Evolutionary conservation across 2,888 invertebrate species (phyloP), one percentile per base, ranked within the genome.

Genomic region (Chymomyza caudatula): DNA sequence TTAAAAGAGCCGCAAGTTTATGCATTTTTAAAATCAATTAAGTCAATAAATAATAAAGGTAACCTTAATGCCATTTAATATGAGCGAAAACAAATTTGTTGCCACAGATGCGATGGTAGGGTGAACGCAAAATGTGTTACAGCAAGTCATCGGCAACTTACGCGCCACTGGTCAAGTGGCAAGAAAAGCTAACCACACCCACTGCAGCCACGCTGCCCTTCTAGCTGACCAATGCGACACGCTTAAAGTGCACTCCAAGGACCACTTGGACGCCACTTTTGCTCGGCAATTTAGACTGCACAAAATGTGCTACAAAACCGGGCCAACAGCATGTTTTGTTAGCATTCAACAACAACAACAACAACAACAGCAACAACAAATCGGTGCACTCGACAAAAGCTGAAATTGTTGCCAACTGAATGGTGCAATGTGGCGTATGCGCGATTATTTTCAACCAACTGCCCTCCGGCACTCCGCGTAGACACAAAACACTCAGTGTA

Each of bases 1-100:
- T 86, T 79, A 82, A 67, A 58, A 63, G 51, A 63, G 71, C 64
- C 69, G 70, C 71, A 66, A 69, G 71, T 78, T 77, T 76, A 78
- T 88, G 86, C 88, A 88, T 88, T 88, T 88, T 88, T 88, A 88
- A 88, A 88, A 88, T 88, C 88, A 88, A 88, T 88, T 88, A 89
- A 88, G 87, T 87, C 84, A 86, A 82, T 87, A 85, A 82, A 86
- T 77, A 77, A 85, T 80, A 86, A 77, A 72, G 77, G 72, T 73
- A 77, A 67, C 67, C 74, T 82, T 80, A 88, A 86, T 87, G 78
- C 83, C 80, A 82, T 88, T 88, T 78, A 85, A 83, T 81, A 82
- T 78, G 78, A 67, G 66, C 67, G 63, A 68, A 67, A 71, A 74
- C 70, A 67, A 71, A 63, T 67, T 69, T 61, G 65, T 68, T 76